Base-by-base conservation (phyloP, 2,888 invertebrate species). In the Sinhomidia bicolor region DNA sequence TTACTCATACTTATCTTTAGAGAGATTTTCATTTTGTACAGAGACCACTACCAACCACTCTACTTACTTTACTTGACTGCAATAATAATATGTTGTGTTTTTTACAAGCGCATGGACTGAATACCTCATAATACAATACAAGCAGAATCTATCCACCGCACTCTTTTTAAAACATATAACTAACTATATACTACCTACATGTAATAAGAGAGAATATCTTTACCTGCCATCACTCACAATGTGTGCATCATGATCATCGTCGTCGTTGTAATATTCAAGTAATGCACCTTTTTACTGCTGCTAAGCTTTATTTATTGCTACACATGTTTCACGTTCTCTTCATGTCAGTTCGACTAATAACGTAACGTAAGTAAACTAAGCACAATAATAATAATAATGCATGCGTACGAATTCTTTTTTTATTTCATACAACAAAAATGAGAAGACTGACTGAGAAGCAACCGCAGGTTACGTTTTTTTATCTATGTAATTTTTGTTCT, bases 221-320 rank as follows among this genome's bases (percentile, higher is more conserved):
- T 71, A 41, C 76, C 47, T 51, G 76, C 41, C 41, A 41, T 32
- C 41, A 20, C 36, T 41, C 41, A 68, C 41, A 68, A 68, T 41
- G 36, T 17, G n/a, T 4, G 3, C n/a, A 14, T 51, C 5, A 62
- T 26, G 20, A 36, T 68, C 71, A 47, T 51, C 51, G 23, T 76
- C 29, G 10, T 23, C 74, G 14, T 44, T 12, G 41, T 76, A 20
- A 68, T 68, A 41, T 41, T 41, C 68, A 68, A 81, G 81, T 81
- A 81, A 65, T 81, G 81, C 57, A 81, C 81, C 51, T 81, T 51
- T 44, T 4, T 32, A n/a, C 36, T 36, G 36, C 32, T 17, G n/a
- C 60, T 57, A 17, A 65, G 65, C 68, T 68, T 62, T 81, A 79
- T 79, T 85, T 85, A 85, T 79, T 85, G 68, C 79, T 85, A 79